Conservation (phyloP, 2,888 invertebrate genomes). For the Drosophila kanekoi region DNA sequence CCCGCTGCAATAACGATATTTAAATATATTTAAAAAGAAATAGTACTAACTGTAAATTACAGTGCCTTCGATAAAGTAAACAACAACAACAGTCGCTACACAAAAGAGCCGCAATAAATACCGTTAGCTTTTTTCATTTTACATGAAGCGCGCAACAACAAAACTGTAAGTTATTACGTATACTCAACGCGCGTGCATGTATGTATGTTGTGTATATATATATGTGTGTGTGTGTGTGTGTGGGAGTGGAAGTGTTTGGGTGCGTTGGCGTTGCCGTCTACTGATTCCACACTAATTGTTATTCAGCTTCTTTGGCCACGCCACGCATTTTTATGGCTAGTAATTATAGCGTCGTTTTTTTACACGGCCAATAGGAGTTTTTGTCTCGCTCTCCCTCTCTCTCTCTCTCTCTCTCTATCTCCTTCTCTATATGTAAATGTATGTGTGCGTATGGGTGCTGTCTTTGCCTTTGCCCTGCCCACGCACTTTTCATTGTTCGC, state of each 20-base stretch:
- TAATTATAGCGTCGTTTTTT: slow-evolving; percentile 66
- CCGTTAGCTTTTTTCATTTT: slow-evolving; percentile 35
- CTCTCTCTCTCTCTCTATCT: background rate
- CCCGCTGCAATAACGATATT: slow-evolving; percentile 47
- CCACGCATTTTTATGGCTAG: slow-evolving; percentile 56
- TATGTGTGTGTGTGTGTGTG: background rate
- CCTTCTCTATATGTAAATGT: slow-evolving; percentile 1
- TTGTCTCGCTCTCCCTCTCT: slow-evolving; percentile 17
- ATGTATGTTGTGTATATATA: background rate
- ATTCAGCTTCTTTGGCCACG: slow-evolving; percentile 53
- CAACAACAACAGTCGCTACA: slow-evolving; percentile 51
- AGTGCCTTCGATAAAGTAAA: slow-evolving; percentile 73
- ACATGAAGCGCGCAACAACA: slow-evolving; percentile 50
- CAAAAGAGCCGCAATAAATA: slow-evolving; percentile 29
- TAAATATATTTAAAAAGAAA: slow-evolving; percentile 37
- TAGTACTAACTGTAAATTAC: slow-evolving; percentile 74
- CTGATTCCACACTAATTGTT: slow-evolving; percentile 63
- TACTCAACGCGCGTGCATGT: slow-evolving; percentile 30
- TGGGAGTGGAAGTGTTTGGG: slow-evolving; percentile 7
- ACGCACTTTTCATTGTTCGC: slow-evolving; percentile 64
- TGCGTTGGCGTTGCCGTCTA: slow-evolving; percentile 40
- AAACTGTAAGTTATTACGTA: slow-evolving; percentile 73
- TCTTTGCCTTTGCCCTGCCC: slow-evolving; percentile 45
- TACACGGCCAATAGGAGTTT: slow-evolving; percentile 48
- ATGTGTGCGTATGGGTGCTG: slow-evolving; percentile 22